These are phyloP conservation scores for Pogonomyrmex californicus DNA, from an alignment of 1,140 invertebrate species.

Conservation along the genomic window DNA sequence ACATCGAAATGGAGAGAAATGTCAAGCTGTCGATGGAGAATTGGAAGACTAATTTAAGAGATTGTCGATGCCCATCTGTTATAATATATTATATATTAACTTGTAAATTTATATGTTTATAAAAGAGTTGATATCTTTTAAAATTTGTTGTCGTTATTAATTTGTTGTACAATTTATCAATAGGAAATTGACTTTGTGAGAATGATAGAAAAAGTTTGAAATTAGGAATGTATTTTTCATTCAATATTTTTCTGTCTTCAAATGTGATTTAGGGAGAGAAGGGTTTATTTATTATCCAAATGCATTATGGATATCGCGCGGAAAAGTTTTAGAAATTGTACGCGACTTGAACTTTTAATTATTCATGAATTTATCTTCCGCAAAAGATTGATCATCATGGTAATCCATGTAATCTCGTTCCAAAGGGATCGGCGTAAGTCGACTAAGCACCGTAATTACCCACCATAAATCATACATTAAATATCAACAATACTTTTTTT, in stretches of 20 bases:
- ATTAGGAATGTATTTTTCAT: not conserved
- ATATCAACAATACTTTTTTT: slow-evolving; percentile 27
- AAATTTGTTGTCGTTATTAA: not conserved
- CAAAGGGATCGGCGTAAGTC: slow-evolving; percentile 4
- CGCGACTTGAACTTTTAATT: slow-evolving; percentile 12
- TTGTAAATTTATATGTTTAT: not conserved
- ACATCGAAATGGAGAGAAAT: not conserved
- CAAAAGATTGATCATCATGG: slow-evolving; percentile 47
- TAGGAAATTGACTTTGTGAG: not conserved
- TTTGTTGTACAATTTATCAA: not conserved
- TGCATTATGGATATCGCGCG: not conserved
- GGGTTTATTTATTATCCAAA: not conserved
- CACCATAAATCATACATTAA: slow-evolving; percentile 19
- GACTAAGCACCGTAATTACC: slow-evolving; percentile 18
- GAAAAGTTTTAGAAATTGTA: slow-evolving; percentile 33
- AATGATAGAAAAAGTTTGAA: not conserved
- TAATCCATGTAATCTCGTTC: slow-evolving; percentile 27
- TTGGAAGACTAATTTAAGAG: not conserved
- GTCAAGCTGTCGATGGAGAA: not conserved
- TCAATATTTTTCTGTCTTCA: not conserved
- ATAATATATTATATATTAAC: too few species aligned
- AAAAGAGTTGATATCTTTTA: not conserved
- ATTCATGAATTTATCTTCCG: slow-evolving; percentile 33
- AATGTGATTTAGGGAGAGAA: not conserved
- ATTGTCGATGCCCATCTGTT: not conserved